Base-by-base conservation (phyloP, 2,113 vertebrate species). In the Potamarius usumacintae region DNA sequence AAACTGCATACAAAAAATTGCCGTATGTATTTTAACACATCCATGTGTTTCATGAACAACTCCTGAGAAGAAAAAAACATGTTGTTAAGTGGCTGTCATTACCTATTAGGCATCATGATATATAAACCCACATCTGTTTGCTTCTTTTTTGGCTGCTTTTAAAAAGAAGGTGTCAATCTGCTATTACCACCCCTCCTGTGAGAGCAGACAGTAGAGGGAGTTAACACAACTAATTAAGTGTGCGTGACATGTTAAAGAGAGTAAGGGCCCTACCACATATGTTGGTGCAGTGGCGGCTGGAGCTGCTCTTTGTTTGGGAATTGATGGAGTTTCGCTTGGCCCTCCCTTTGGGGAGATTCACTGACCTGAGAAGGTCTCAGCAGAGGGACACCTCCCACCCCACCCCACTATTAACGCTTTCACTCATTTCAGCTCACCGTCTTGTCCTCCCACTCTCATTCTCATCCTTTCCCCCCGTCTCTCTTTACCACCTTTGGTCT, bases 301-400 rank as follows among this genome's bases (percentile, higher is more conserved):
- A 95, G 94, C 94, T 94, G 92, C 91, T 94, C 93, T 95, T 96
- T 96, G 95, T 95, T 96, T 95, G 94, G 92, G 94, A 95, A 95
- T 96, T 95, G 94, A 95, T 96, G 94, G 94, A 92, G 94, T 95
- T 95, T 96, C 94, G 93, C 92, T 95, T 93, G 84, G 91, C 91
- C 91, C 83, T 96, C 93, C 94, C 95, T 95, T 94, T 93, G 94
- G 94, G 95, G 93, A 92, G 92, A 95, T 88, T 93, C 92, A 92
- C 92, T 95, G 95, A 95, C 94, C 95, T 95, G 94, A 92, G 91
- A 94, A 95, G 94, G 92, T 94, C 94, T 92, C 92, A 65, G 89
- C 93, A 94, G 94, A 82, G 93, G 92, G 91, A 93, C 85, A 90
- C 93, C 90, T 2, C 42, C 34, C 34, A 3, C 34, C 34, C 34